Evolutionary conservation across 2,113 vertebrate species (phyloP), one percentile per base, ranked within the genome.

Genomic region (Grus americana): DNA sequence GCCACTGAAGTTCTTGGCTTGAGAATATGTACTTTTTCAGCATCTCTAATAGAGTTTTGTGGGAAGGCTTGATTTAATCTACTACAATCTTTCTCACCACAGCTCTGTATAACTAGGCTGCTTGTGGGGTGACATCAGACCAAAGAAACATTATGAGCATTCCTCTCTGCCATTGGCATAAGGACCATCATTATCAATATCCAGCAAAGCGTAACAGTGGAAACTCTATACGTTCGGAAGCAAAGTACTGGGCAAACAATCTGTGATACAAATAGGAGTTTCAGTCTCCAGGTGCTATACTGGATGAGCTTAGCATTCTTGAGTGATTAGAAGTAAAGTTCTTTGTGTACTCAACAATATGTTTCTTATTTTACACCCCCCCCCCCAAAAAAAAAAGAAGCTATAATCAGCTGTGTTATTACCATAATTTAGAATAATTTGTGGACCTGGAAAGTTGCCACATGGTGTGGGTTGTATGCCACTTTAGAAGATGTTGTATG

Each of bases 61-160:
- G 78, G 67, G 58, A 95, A 84, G 36, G 26, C 6, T 57, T 78
- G 36, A 76, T 38, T 90, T 81, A 8, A 61, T 50, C 59, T 74
- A 1, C 73, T 29, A n/a, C 47, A 84, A 50, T 89, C 57, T 62
- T 84, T 78, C 57, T 82, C 58, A 86, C 63, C 88, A 57, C 75
- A 94, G 57, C 30, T 78, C 46, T 82, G 24, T 74, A 73, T 27
- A 67, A 70, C 16, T 40, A 82, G 75, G 57, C 80, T 94, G 54
- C 66, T 42, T 92, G 70, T 30, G 70, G 49, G 46, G 46, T 89
- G 95, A 94, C 58, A 92, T 80, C 87, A 97, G 32, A 83, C 63
- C 12, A 10, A 72, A 61, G 54, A 70, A 79, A 42, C 12, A n/a
- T 38, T 87, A 83, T 8, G n/a, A 89, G 27, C 57, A 87, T 82